These are phyloP conservation scores for Acanthisitta chloris DNA, from an alignment of 2,113 vertebrate species.

Conservation along the genomic window DNA sequence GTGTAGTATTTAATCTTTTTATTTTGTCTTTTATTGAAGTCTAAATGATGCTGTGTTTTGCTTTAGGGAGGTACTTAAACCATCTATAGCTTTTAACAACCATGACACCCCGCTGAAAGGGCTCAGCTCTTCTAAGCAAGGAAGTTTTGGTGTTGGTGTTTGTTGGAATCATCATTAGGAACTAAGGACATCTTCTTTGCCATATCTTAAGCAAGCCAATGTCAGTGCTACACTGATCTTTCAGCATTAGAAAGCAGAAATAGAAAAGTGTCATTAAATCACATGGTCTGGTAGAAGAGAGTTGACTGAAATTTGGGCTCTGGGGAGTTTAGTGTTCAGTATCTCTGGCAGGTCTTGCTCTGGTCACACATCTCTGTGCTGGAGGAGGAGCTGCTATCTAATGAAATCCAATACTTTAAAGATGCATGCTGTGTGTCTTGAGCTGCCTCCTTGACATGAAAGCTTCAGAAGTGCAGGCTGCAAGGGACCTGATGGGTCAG, in stretches of 20 bases:
- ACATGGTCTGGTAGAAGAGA: neutral
- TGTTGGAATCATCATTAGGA: neutral
- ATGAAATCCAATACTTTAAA: neutral
- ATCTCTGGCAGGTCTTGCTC: neutral
- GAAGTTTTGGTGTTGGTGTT: neutral
- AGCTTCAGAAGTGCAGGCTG: neutral
- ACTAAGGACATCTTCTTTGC: neutral
- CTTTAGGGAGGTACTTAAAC: neutral
- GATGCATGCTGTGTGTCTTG: neutral
- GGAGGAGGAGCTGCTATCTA: accelerated
- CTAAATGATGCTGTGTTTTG: neutral
- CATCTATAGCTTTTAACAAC: neutral
- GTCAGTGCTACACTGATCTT: neutral
- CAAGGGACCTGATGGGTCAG: neutral
- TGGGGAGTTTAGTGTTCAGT: accelerated
- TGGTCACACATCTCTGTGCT: neutral
- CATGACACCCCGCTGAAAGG: neutral
- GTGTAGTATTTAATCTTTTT: neutral
- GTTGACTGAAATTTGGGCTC: neutral
- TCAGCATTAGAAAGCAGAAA: neutral
- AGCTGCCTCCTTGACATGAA: neutral
- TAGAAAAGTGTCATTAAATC: neutral
- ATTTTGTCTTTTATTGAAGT: neutral
- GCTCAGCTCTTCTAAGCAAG: neutral
- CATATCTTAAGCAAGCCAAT: neutral